phyloP scores from a whole-genome alignment of 2,113 vertebrate genomes.

The Ascaphus truei region DNA sequence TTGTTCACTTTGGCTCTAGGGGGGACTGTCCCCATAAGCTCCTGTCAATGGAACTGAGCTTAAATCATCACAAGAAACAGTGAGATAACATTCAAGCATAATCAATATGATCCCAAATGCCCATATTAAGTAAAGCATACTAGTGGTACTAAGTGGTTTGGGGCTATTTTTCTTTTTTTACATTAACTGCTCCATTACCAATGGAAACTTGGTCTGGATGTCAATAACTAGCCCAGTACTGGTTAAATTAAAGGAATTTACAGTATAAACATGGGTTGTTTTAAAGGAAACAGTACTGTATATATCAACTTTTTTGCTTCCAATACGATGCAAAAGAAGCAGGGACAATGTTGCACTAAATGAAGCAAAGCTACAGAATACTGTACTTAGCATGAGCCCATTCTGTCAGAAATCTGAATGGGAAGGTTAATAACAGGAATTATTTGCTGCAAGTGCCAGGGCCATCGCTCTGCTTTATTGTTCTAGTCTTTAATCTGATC shows the following conservation, averaged over 20 bases:
- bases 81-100: background rate
- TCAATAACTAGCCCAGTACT: too few species aligned
- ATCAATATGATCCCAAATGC: background rate
- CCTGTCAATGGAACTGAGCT: background rate
- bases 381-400: too few species aligned
- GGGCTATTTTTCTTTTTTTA: background rate
- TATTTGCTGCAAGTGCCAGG: slow-evolving; percentile 22
- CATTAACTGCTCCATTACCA: background rate
- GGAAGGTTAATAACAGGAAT: slow-evolving; percentile 25
- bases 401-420: slow-evolving; percentile 18
- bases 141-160: background rate
- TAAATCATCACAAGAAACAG: background rate
- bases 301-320: too few species aligned
- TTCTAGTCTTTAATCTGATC: slow-evolving; percentile 40
- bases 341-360: too few species aligned
- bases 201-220: background rate
- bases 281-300: too few species aligned
- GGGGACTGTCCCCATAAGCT: background rate
- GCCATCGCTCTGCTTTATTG: slow-evolving; percentile 25
- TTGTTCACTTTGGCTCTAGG: too few species aligned
- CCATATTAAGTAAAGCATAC: too few species aligned
- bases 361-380: too few species aligned
- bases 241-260: too few species aligned
- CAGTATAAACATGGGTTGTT: too few species aligned
- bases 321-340: too few species aligned